Conservation (phyloP, 2,113 vertebrate species). For the Platanista minor region DNA sequence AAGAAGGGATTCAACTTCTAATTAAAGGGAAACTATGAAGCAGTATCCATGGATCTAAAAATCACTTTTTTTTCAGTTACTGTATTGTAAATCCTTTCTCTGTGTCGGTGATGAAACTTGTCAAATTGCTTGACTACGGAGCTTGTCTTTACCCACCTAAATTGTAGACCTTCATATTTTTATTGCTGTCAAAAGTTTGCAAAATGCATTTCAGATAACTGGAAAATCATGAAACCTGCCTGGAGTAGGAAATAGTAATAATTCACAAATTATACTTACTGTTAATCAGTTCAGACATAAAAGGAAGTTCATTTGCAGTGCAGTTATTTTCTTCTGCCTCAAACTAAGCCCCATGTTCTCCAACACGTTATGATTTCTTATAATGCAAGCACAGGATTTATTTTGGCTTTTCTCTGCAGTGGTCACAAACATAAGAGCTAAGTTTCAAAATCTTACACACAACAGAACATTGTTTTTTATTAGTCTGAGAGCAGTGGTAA, state of each 20-base stretch:
- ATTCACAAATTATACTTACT: slow-evolving; percentile 37
- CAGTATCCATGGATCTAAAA: background rate
- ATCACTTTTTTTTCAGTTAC: background rate
- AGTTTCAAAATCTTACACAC: background rate
- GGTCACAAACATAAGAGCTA: background rate
- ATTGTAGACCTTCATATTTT: slow-evolving; percentile 44
- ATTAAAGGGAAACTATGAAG: slow-evolving; percentile 19
- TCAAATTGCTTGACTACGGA: slow-evolving; percentile 52
- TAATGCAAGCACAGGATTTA: background rate
- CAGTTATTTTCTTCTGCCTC: background rate
- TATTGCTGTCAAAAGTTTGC: slow-evolving; percentile 47
- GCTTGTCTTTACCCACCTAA: slow-evolving; percentile 29
- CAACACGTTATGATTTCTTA: background rate
- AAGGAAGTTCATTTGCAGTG: too few relatives aligned
- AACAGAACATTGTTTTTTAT: background rate
- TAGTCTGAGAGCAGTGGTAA: background rate
- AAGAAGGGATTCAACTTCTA: slow-evolving; percentile 26
- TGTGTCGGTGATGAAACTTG: background rate
- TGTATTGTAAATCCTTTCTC: slow-evolving; percentile 6
- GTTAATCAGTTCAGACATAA: slow-evolving; percentile 31
- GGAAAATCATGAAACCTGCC: slow-evolving; percentile 50
- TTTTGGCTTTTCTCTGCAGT: background rate
- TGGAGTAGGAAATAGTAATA: slow-evolving; percentile 3
- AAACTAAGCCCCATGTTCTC: background rate
- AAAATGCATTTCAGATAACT: slow-evolving; percentile 54